Conservation (phyloP, 2,888 invertebrate genomes). For the Amiota communis region DNA sequence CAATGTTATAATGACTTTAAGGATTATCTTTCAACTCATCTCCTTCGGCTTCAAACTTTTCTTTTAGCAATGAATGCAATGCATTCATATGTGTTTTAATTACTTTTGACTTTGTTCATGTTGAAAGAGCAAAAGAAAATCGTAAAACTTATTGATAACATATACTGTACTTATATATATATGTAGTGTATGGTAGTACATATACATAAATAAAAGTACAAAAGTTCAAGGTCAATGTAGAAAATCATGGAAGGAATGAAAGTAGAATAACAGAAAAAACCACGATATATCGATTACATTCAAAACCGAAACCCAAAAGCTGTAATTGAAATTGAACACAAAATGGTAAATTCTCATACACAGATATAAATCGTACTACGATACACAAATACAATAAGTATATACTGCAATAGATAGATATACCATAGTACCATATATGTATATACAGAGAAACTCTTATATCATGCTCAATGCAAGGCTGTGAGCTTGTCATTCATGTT, state of each 20-base stretch:
- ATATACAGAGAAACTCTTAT: not conserved
- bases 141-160: not conserved
- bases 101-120: not conserved
- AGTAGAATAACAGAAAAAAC: too few relatives aligned
- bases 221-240: slow-evolving; percentile 17
- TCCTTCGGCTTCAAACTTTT: not conserved
- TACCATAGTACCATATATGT: not conserved
- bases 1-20: not conserved
- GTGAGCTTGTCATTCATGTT: not conserved
- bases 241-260: not conserved
- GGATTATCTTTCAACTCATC: not conserved
- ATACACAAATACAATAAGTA: too few relatives aligned
- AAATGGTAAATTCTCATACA: not conserved
- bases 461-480: not conserved
- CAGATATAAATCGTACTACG: too few relatives aligned
- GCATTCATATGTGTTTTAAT: not conserved
- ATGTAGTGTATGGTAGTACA: too few relatives aligned
- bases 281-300: not conserved
- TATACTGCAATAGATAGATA: not conserved
- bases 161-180: not conserved
- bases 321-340: not conserved
- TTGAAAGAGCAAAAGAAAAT: not conserved
- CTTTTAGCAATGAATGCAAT: not conserved
- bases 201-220: not conserved
- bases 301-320: not conserved